These are phyloP conservation scores for Cordilura impudica DNA, from an alignment of 2,888 invertebrate species.

Conservation along the genomic window DNA sequence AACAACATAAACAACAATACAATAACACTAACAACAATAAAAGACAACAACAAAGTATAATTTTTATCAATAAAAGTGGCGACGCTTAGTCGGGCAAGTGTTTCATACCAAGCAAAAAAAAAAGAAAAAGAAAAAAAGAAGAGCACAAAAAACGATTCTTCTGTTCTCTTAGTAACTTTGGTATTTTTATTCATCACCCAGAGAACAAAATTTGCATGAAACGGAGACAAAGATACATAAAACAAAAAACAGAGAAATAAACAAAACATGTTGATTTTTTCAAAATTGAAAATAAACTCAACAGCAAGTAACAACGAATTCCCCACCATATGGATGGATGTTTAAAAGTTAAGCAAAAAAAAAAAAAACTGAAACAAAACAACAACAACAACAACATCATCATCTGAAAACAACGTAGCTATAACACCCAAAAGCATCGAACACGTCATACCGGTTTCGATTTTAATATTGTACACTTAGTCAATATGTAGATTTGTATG, in stretches of 20 bases:
- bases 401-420: not conserved
- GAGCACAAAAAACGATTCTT: not conserved
- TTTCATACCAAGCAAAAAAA: constrained; percentile 5
- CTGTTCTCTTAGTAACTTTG: not conserved
- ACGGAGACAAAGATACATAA: not conserved
- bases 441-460: constrained; percentile 60
- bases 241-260: not conserved
- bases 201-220: not conserved
- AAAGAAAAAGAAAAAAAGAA: not conserved
- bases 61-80: constrained; percentile 58
- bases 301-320: not conserved
- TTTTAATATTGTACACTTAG: constrained; percentile 33
- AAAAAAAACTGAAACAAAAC: constrained; percentile 1
- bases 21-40: not conserved
- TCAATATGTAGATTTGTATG: not conserved
- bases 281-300: not conserved
- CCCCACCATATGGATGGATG: not conserved
- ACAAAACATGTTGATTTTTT: not conserved
- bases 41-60: not conserved
- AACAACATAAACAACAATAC: not conserved
- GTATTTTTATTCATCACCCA: not conserved
- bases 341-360: constrained; percentile 12
- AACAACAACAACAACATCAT: not conserved
- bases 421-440: constrained; percentile 34
- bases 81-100: constrained; percentile 54